Evolutionary conservation across 2,888 invertebrate species (phyloP).

Genomic region (Callyntrura guangdongensis): DNA sequence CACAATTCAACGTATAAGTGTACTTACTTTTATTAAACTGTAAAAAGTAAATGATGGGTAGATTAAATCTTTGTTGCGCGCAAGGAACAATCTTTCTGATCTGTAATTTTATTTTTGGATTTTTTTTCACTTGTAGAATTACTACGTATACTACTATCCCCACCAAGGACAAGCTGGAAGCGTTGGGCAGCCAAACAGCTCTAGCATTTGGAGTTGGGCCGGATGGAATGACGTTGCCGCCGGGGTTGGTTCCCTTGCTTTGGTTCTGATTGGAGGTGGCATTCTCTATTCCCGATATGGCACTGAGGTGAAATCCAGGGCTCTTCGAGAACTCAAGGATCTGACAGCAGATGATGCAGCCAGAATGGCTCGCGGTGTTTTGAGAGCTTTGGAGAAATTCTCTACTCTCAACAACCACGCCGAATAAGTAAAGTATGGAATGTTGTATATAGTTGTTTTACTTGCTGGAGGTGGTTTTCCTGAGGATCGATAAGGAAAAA

Average conservation of each 20-base stretch:
- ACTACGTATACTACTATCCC: conserved; percentile 82
- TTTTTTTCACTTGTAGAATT: conserved; percentile 68
- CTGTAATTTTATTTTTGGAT: not conserved
- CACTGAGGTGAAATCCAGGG: conserved; percentile 67
- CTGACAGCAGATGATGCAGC: conserved; percentile 81
- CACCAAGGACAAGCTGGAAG: conserved; percentile 46
- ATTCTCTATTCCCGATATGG: conserved; percentile 77
- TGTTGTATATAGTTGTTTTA: not conserved
- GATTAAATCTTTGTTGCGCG: not conserved
- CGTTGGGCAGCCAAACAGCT: conserved; percentile 66
- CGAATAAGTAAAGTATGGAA: conserved; percentile 47
- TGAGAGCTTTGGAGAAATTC: conserved; percentile 83
- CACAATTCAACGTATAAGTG: not conserved
- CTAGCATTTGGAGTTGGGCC: conserved; percentile 62
- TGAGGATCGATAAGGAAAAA: too few relatives aligned
- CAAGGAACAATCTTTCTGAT: not conserved
- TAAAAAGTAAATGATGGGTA: not conserved
- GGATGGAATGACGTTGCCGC: conserved; percentile 77
- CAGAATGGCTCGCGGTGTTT: conserved; percentile 81
- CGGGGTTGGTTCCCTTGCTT: conserved; percentile 71
- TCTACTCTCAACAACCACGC: conserved; percentile 75
- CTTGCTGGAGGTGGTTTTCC: not conserved
- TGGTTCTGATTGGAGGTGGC: conserved; percentile 75
- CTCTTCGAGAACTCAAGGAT: conserved; percentile 82
- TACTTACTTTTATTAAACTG: not conserved